phyloP scores from a whole-genome alignment of 2,797 vertebrate species.

The Allenopithecus nigroviridis region DNA sequence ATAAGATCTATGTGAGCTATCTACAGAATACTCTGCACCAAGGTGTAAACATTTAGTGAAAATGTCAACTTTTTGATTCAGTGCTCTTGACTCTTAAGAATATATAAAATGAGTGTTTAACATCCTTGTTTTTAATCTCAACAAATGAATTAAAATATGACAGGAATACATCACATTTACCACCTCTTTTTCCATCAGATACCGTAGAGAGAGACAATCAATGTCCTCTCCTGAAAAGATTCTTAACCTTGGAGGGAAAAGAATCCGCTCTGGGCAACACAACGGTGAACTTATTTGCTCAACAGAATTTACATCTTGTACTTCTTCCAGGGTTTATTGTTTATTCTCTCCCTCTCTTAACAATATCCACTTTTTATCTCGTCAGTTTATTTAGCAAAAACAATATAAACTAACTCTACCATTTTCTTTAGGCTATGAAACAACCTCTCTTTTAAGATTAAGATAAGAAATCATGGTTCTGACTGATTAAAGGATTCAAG shows the following conservation, averaged over 20 bases:
- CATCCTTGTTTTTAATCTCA: not conserved
- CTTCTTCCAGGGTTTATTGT: not conserved
- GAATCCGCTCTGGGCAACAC: not conserved
- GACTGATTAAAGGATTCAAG: not conserved
- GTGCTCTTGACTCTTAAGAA: not conserved
- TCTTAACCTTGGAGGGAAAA: not conserved
- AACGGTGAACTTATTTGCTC: slow-evolving; percentile 5
- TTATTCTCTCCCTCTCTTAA: not conserved
- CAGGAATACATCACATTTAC: not conserved
- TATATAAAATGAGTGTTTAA: slow-evolving; percentile 5
- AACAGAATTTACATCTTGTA: not conserved
- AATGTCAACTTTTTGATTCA: slow-evolving; percentile 25
- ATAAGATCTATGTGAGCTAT: not conserved
- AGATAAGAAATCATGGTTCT: slow-evolving; percentile 12
- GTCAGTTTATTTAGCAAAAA: slow-evolving; percentile 40
- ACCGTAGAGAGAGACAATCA: not conserved
- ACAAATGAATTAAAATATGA: slow-evolving; percentile 40
- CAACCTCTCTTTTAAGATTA: slow-evolving; percentile 47
- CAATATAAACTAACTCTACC: not conserved
- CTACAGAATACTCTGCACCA: not conserved
- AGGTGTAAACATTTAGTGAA: not conserved
- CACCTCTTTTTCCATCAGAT: not conserved
- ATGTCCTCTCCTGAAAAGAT: not conserved
- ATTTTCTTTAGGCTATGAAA: not conserved
- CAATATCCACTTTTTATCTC: not conserved